phyloP scores from a whole-genome alignment of 2,888 invertebrate genomes.

The Phaonia tiefii region DNA sequence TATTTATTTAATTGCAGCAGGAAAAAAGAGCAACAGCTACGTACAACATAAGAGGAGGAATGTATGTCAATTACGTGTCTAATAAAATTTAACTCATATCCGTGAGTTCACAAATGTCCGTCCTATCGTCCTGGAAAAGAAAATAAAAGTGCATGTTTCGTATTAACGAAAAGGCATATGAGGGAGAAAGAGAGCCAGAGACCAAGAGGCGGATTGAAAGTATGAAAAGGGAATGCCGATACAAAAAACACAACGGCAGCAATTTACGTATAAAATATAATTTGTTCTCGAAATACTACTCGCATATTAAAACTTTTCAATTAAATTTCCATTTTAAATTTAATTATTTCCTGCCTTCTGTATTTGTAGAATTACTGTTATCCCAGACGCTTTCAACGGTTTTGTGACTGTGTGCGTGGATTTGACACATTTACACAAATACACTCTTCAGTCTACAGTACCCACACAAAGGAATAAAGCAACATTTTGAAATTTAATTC shows the following conservation, averaged over 20 bases:
- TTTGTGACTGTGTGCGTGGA: not conserved
- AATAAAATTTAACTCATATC: slow-evolving; percentile 49
- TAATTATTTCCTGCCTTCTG: slow-evolving; percentile 69
- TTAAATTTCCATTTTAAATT: slow-evolving; percentile 71
- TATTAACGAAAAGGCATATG: not conserved
- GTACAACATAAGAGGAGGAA: not conserved
- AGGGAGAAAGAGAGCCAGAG: no score
- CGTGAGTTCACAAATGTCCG: not conserved
- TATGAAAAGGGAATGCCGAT: not conserved
- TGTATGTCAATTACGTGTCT: slow-evolving; percentile 57
- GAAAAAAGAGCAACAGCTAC: not conserved
- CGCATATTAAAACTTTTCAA: slow-evolving; percentile 68
- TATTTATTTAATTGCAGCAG: not conserved
- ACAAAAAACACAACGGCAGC: slow-evolving; percentile 3
- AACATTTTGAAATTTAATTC: no score
- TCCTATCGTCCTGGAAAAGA: not conserved
- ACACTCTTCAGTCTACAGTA: not conserved
- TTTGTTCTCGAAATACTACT: slow-evolving; percentile 25
- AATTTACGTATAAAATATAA: slow-evolving; percentile 26
- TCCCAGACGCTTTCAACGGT: slow-evolving; percentile 8
- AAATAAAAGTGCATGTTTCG: not conserved
- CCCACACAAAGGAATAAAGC: not conserved
- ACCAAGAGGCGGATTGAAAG: not conserved
- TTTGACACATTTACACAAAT: not conserved
- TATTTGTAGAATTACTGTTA: slow-evolving; percentile 20